Evolutionary conservation across 2,113 vertebrate genomes (phyloP).

Genomic region (Agapornis roseicollis): DNA sequence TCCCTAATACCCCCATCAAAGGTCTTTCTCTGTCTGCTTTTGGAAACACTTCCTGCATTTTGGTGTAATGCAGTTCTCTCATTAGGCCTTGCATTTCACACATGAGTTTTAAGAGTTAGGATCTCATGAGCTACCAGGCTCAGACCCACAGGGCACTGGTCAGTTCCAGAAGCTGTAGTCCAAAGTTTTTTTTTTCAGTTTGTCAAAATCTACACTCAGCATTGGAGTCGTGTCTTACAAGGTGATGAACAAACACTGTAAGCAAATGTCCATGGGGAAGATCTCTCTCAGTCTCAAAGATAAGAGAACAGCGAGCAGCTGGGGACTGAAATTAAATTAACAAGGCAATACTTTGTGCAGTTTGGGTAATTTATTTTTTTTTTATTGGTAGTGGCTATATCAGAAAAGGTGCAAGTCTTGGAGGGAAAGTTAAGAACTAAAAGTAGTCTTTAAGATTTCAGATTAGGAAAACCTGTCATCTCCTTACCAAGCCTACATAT

Average conservation of each 20-base stretch:
- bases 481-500: neutral
- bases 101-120: neutral
- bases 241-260: neutral
- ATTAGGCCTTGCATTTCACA: neutral
- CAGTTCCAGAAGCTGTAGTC: neutral
- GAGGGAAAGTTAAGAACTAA: neutral
- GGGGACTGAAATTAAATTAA: neutral
- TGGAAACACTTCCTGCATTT: neutral
- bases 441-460: neutral
- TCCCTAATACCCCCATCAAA: neutral
- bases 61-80: neutral
- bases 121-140: neutral
- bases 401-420: neutral
- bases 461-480: neutral
- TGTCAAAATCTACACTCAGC: neutral
- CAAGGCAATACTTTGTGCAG: neutral
- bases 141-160: neutral
- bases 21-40: neutral
- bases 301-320: neutral
- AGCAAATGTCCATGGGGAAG: neutral
- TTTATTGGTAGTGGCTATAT: neutral
- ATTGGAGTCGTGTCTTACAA: neutral
- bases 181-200: neutral
- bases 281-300: neutral
- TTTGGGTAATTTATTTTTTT: neutral